phyloP scores from a whole-genome alignment of 2,113 vertebrate genomes.

The Peromyscus maniculatus region DNA sequence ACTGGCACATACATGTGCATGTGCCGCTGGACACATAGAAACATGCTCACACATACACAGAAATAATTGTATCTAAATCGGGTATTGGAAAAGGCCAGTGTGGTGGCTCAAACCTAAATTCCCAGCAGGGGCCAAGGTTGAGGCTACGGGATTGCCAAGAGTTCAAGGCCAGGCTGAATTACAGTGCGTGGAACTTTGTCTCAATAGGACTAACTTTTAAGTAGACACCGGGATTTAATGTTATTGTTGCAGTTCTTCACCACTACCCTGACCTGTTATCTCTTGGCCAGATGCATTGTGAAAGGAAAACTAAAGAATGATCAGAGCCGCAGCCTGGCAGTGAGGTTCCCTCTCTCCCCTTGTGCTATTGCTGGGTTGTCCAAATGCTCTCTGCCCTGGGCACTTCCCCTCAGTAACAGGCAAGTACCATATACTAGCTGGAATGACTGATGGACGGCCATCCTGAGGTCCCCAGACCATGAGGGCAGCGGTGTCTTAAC shows the following conservation, averaged over 20 bases:
- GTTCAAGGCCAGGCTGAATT: neutral
- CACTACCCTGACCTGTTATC: neutral
- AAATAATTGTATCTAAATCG: neutral
- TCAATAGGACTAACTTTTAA: neutral
- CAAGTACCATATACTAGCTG: neutral
- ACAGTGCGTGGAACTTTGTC: neutral
- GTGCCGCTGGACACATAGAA: neutral
- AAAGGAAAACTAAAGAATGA: neutral
- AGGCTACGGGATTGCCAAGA: neutral
- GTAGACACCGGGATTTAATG: neutral
- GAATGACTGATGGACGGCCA: too few species aligned
- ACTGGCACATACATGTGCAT: too few species aligned
- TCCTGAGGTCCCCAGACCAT: neutral
- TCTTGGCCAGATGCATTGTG: neutral
- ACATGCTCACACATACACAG: neutral
- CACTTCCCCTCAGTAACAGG: neutral
- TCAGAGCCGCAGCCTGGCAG: neutral
- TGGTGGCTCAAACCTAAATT: neutral
- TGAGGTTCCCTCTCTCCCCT: neutral
- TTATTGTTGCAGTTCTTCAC: neutral
- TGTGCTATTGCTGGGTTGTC: neutral
- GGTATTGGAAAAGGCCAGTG: neutral
- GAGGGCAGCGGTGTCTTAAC: neutral
- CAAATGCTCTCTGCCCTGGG: neutral
- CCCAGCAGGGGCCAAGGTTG: neutral